phyloP scores from a whole-genome alignment of 2,113 vertebrate species.

The Ammospiza nelsoni region DNA sequence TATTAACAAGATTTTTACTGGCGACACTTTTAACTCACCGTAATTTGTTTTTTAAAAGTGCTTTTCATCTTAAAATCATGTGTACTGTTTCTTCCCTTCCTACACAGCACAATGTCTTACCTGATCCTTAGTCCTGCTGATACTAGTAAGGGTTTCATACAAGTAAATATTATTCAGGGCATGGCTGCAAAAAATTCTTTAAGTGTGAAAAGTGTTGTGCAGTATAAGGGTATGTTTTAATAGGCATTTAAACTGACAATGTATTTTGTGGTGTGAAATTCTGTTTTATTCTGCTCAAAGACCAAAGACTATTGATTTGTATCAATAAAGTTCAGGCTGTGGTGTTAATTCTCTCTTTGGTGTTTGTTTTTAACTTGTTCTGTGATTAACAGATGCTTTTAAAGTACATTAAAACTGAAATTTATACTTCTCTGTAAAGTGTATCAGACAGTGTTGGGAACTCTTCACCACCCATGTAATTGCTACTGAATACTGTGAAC shows the following conservation, averaged over 20 bases:
- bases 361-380: neutral
- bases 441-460: neutral
- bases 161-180: neutral
- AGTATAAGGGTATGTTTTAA: neutral
- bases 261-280: slow-evolving; percentile 2
- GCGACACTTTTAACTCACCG: neutral
- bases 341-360: neutral
- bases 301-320: neutral
- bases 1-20: neutral
- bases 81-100: neutral
- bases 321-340: neutral
- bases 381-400: slow-evolving; percentile 23
- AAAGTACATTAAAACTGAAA: neutral
- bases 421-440: neutral
- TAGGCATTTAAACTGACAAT: neutral
- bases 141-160: fast-evolving
- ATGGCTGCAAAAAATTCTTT: neutral
- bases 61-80: neutral
- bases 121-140: neutral
- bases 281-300: neutral
- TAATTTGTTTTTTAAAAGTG: neutral
- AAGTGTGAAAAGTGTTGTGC: neutral
- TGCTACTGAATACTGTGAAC: neutral
- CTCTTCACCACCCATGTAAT: neutral
- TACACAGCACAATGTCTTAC: neutral